Conservation (phyloP, 2,797 vertebrate genomes). For the Hypotaenidia philippensis region DNA sequence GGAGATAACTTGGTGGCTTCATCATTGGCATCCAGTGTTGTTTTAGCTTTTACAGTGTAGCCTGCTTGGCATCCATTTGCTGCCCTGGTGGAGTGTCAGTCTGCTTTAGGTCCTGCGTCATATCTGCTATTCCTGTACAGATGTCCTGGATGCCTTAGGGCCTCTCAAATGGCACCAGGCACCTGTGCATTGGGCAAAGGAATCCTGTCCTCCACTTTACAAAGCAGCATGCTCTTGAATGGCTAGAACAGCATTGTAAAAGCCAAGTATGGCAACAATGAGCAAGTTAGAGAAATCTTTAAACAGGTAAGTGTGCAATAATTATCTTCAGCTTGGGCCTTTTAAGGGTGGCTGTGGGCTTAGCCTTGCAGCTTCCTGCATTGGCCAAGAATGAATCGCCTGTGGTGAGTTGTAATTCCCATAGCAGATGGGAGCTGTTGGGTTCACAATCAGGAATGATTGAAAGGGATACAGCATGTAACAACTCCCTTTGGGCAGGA, state of each 20-base stretch:
- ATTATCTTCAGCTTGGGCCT: not conserved
- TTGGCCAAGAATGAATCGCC: not conserved
- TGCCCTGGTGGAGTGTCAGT: not conserved
- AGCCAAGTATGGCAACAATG: not conserved
- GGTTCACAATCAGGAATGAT: not conserved
- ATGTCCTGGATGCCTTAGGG: not conserved
- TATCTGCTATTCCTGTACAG: conserved; percentile 43
- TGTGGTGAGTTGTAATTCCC: not conserved
- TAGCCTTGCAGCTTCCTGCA: not conserved
- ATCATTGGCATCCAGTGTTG: not conserved
- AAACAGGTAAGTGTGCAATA: not conserved
- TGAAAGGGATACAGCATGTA: not conserved
- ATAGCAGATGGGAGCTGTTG: not conserved
- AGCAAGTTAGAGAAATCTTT: not conserved
- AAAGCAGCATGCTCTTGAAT: not conserved
- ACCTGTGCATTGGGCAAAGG: not conserved
- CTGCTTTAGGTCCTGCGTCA: conserved; percentile 27
- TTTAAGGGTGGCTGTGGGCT: not conserved
- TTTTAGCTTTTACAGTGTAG: not conserved
- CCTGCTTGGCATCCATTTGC: not conserved
- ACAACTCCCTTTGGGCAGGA: not conserved
- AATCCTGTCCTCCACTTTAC: not conserved
- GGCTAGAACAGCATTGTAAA: not conserved
- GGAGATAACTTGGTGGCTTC: not conserved
- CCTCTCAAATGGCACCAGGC: conserved; percentile 19